Base-by-base conservation (phyloP, 92 coral and sea anemone genomes). In the Metridium senile region DNA sequence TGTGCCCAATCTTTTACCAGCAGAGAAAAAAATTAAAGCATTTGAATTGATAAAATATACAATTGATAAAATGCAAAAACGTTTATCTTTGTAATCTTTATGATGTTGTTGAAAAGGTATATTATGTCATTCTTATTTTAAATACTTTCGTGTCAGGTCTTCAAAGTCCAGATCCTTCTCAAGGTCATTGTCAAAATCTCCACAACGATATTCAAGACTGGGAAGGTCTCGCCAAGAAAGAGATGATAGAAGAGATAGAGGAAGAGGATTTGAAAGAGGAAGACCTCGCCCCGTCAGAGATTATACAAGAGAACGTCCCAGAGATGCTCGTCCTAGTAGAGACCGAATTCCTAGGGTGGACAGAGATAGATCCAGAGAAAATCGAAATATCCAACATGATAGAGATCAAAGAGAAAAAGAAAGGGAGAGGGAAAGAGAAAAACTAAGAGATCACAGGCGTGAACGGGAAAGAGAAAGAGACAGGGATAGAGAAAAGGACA, bases 151-250 rank as follows among this genome's bases (percentile, higher is more conserved):
- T 49, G 79, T 69, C 33, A 76, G 84, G 65, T 76, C 90, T 51
- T 86, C 98, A 66, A 87, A 94, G 74, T 94, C 97, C 29, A 85
- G 93, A 34, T 91, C 97, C 17, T 91, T 89, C 74, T 91, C 97
- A 26, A 91, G 77, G 53, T 91, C 97, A 17, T 74, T 91, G 30
- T 91, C 93, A 17, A 82, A 83, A 33, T 86, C 90, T 26, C 90
- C 90, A 28, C 82, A 71, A 63, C 28, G 88, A 52, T 68, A 79
- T 31, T 74, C 89, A 17, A 80, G 89, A 0, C 58, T 82, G 4
- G n/a, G 62, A 65, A 79, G 79, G 57, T 53, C 82, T 68, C 86
- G 79, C 26, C 47, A 27, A 13, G 78, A 80, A 22, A 49, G 71
- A 46, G 71, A 62, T 29, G 69, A 57, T 20, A 72, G 78, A 51